phyloP scores from a whole-genome alignment of 2,797 vertebrate genomes.

The Leptodactylus fallax region DNA sequence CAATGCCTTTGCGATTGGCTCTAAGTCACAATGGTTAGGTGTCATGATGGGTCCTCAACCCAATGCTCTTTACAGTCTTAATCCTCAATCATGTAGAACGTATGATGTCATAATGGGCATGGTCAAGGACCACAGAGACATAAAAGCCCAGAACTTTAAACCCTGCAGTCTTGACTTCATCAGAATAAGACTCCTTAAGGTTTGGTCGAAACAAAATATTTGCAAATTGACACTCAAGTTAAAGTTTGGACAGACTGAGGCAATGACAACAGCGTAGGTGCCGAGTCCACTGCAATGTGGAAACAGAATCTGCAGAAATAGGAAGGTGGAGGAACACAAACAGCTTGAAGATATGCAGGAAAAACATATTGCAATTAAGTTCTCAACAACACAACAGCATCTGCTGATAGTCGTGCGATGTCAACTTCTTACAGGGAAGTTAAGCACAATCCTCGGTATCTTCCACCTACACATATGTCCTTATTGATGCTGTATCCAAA shows the following conservation, averaged over 20 bases:
- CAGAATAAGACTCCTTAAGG: neutral
- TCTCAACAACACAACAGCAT: constrained; percentile 52
- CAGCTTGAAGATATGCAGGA: constrained; percentile 26
- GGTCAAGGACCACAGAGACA: too few relatives aligned
- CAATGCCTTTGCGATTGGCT: too few relatives aligned
- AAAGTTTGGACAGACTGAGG: too few relatives aligned
- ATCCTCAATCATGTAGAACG: too few relatives aligned
- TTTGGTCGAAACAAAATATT: neutral
- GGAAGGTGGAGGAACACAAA: neutral
- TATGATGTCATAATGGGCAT: too few relatives aligned
- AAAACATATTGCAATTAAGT: constrained; percentile 53
- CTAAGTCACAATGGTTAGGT: too few relatives aligned
- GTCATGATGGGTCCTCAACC: too few relatives aligned
- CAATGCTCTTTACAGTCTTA: too few relatives aligned
- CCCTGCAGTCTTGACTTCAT: neutral
- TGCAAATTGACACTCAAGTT: neutral
- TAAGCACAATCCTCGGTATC: constrained; percentile 2
- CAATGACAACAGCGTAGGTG: neutral
- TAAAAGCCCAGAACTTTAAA: neutral
- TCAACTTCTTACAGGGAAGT: constrained; percentile 25
- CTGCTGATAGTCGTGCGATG: constrained; percentile 21
- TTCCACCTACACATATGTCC: constrained; percentile 45
- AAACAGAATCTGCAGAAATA: neutral
- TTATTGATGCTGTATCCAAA: neutral
- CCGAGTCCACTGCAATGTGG: neutral